Conservation (phyloP, 1,140 invertebrate species). For the Ctenoplectra terminalis region DNA sequence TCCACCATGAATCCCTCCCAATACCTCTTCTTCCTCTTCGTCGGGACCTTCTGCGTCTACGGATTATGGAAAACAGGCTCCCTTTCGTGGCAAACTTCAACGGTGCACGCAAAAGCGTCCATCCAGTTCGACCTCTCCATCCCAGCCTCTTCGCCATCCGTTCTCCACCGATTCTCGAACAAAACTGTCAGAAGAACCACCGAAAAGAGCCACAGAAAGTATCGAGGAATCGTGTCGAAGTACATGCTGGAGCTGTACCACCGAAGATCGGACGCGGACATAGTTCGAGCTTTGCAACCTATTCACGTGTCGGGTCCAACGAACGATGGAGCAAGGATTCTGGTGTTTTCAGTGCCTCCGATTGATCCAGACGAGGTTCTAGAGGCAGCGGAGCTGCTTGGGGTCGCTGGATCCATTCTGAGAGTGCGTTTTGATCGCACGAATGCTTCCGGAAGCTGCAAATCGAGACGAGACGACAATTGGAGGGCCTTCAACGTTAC, state of each 20-base stretch:
- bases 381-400: conserved; percentile 76
- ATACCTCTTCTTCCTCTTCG: conserved; percentile 44
- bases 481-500: conserved; percentile 81
- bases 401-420: conserved; percentile 74
- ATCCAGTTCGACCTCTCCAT: conserved; percentile 77
- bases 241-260: conserved; percentile 80
- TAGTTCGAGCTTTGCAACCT: conserved; percentile 77
- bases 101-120: conserved; percentile 73
- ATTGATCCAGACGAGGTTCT: conserved; percentile 69
- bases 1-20: conserved; percentile 16
- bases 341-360: conserved; percentile 74
- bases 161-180: conserved; percentile 24
- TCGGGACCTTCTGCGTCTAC: conserved; percentile 60
- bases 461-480: conserved; percentile 72
- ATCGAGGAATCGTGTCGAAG: conserved; percentile 68
- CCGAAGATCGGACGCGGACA: conserved; percentile 74
- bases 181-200: conserved; percentile 30
- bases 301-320: conserved; percentile 70
- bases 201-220: conserved; percentile 56
- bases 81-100: conserved; percentile 63
- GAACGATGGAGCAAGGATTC: conserved; percentile 68
- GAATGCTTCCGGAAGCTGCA: conserved; percentile 31
- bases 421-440: conserved; percentile 69
- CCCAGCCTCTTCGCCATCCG: conserved; percentile 61
- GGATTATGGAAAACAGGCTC: conserved; percentile 73